Conservation (phyloP, 2,797 vertebrate genomes). For the Calcarius lapponicus region DNA sequence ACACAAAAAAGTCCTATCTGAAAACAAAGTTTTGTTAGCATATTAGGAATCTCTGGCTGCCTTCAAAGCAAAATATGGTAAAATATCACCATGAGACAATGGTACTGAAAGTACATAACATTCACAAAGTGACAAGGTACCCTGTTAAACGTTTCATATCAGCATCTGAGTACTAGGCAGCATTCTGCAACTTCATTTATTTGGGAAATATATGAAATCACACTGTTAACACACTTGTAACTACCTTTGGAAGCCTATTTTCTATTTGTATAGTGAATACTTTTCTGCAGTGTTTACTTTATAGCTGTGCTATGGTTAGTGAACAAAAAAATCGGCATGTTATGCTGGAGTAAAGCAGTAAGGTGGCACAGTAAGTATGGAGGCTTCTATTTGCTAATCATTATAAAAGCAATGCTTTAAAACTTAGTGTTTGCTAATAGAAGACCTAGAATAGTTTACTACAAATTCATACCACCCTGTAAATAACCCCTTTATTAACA, state of each 20-base stretch:
- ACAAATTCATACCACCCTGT: constrained; percentile 72
- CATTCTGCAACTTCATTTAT: constrained; percentile 61
- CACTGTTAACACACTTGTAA: constrained; percentile 67
- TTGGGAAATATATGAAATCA: constrained; percentile 66
- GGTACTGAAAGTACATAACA: constrained; percentile 34
- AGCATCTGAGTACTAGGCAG: constrained; percentile 65
- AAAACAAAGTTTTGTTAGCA: background rate
- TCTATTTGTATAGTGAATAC: constrained; percentile 66
- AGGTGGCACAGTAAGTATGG: constrained; percentile 73
- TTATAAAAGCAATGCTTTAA: constrained; percentile 74
- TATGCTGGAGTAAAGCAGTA: constrained; percentile 77
- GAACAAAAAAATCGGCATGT: constrained; percentile 73
- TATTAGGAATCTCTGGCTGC: constrained; percentile 36
- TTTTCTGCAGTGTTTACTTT: constrained; percentile 73
- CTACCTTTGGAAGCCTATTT: constrained; percentile 73
- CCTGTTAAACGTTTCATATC: constrained; percentile 49
- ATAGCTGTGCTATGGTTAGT: constrained; percentile 73
- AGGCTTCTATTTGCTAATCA: constrained; percentile 73
- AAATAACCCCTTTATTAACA: constrained; percentile 71
- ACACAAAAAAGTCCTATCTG: background rate
- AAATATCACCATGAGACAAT: constrained; percentile 43
- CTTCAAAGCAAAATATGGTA: constrained; percentile 24
- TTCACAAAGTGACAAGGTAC: constrained; percentile 49
- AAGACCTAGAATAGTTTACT: constrained; percentile 74
- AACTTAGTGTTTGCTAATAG: constrained; percentile 83